Conservation (phyloP, 2,888 invertebrate species). For the Luffia ferchaultella region DNA sequence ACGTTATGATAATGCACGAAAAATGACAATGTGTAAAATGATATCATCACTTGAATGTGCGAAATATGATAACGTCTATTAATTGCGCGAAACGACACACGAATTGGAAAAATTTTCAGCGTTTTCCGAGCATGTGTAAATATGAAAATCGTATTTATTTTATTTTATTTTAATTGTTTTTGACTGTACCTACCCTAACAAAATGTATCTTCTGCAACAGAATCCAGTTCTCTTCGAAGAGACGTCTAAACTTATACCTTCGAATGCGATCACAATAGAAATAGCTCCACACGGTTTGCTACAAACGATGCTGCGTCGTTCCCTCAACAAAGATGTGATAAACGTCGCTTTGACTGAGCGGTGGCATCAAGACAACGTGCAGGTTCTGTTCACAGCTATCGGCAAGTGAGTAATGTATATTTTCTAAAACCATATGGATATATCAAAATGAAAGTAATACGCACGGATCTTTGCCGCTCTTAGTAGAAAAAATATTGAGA, state of each 20-base stretch:
- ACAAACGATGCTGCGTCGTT: slow-evolving; percentile 85
- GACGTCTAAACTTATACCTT: slow-evolving; percentile 78
- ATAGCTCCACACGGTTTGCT: slow-evolving; percentile 91
- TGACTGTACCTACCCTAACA: no score
- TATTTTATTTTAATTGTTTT: no score
- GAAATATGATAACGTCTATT: no score
- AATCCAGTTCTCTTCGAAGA: slow-evolving; percentile 84
- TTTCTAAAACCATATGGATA: not conserved
- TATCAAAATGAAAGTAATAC: no score
- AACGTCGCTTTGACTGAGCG: slow-evolving; percentile 81
- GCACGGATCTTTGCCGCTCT: no score
- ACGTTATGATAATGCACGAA: no score
- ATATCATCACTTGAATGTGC: no score
- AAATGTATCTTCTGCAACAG: slow-evolving; percentile 22
- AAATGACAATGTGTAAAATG: no score
- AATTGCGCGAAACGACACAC: no score
- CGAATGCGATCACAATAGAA: slow-evolving; percentile 85
- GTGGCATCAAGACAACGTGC: slow-evolving; percentile 70
- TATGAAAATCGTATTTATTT: no score
- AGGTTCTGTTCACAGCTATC: slow-evolving; percentile 67
- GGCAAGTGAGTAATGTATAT: slow-evolving; percentile 66
- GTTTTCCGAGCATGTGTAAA: no score
- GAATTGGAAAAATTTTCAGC: no score
- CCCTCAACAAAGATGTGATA: slow-evolving; percentile 72
- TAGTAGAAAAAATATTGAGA: not conserved